Base-by-base conservation (phyloP, 2,113 vertebrate species). In the Harpagus bidentatus region DNA sequence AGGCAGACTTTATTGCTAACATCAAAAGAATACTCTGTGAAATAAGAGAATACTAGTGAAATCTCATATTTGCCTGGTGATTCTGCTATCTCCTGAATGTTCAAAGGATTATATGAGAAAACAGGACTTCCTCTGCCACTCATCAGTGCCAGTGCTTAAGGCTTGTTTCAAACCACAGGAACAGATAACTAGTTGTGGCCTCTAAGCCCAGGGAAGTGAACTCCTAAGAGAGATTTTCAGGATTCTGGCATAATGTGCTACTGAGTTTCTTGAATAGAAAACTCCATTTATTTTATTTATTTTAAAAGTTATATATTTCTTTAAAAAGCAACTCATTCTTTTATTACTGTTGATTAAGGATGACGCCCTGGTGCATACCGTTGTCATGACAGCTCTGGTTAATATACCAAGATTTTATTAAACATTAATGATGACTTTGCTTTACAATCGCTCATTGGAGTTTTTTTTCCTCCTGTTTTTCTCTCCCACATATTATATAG, bases 351-450 rank as follows among this genome's bases (percentile, higher is more conserved):
- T 84, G 65, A 71, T 92, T 90, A 78, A 63, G 55, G 72, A 56
- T 80, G 52, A 86, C 25, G 86, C 34, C 43, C 50, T 53, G 31
- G 18, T 43, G 71, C 28, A 70, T 40, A 73, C 31, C 9, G 47
- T 85, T 96, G 88, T 93, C 82, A 90, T 17, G 42, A 90, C 82
- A 95, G 89, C 62, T 59, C 45, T 93, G 73, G 72, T 94, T 77
- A 94, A 87, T 95, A 94, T 90, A 69, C 62, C 26, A 80, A 63
- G 66, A 80, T 93, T 95, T 97, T 86, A 90, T 78, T 87, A 74
- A 69, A 50, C 36, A 79, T 71, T 84, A 82, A 69, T 82, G 84
- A 85, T 65, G 40, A 72, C 36, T 92, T 77, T 87, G 63, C 86
- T 83, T 96, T 89, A 47, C 93, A 96, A 83, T 78, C 92, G 73